Conservation (phyloP, 1,140 invertebrate species). For the Lepidostoma basale region DNA sequence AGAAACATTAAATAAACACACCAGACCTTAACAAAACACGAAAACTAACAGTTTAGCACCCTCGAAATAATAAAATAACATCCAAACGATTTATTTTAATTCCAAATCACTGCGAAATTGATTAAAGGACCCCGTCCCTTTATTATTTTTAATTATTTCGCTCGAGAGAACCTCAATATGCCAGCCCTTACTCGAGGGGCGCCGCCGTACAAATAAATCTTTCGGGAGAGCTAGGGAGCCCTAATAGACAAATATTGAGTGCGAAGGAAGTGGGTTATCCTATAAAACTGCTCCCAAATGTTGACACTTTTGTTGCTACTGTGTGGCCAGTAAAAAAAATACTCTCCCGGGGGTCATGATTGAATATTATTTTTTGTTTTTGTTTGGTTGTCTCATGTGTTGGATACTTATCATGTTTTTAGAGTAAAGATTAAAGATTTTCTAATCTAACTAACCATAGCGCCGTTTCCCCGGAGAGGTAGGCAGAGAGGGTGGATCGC, state of each 20-base stretch:
- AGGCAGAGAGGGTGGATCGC: too few relatives aligned
- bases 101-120: conserved; percentile 20
- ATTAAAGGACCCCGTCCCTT: conserved; percentile 2
- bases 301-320: conserved; percentile 43
- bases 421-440: too few relatives aligned
- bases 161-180: neutral
- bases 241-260: conserved; percentile 46
- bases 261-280: conserved; percentile 41
- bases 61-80: conserved; percentile 17
- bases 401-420: too few relatives aligned
- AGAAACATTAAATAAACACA: neutral
- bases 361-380: too few relatives aligned
- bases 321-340: too few relatives aligned
- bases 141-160: conserved; percentile 31
- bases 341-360: too few relatives aligned
- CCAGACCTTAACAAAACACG: neutral
- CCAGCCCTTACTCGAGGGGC: conserved; percentile 14
- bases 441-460: too few relatives aligned
- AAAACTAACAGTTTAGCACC: neutral
- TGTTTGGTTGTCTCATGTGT: too few relatives aligned
- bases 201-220: conserved; percentile 18
- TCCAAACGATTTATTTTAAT: conserved; percentile 17
- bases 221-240: conserved; percentile 20
- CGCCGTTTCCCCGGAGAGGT: too few relatives aligned
- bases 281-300: conserved; percentile 33